Evolutionary conservation across 2,797 vertebrate genomes (phyloP), one percentile per base, ranked within the genome.

Genomic region (Danio choprae): DNA sequence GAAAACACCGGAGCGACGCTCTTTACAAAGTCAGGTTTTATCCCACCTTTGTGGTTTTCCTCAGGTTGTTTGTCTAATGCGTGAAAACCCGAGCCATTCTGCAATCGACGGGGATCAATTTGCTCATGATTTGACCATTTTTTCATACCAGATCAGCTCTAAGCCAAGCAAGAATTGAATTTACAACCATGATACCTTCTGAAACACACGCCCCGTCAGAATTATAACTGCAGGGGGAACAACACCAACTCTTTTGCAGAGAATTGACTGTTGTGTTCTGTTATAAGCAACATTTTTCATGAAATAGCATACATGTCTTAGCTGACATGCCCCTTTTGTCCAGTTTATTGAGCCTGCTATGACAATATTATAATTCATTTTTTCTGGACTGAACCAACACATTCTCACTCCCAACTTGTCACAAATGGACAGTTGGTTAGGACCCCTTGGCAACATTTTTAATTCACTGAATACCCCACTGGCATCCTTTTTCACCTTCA

Each of bases 31-130:
- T 85, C 78, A 84, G 79, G 22, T 78, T 40, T 6, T 69, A 53
- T 71, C 46, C 71, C 20, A 48, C 55, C 56, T 79, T 58, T 56
- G 77, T 67, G 29, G 82, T 85, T 88, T 43, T 60, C 50, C 81
- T 74, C 50, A 22, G 81, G 79, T 86, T 86, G 87, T 89, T 91
- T 90, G 77, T 63, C 81, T 86, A 85, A 84, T 86, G 84, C 86
- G 68, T 86, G 86, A 89, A 84, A 86, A 85, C 80, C 81, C 43
- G 22, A 78, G 77, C 84, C 87, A 75, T 82, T 84, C 40, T 5
- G 18, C 80, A 69, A 90, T 86, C 71, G 1, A 84, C 81, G 6
- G 79, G 84, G 81, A 85, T 82, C 38, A 73, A 86, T 89, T 84
- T 77, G 58, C 53, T 82, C 80, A 73, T 81, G 46, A 85, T 89